Evolutionary conservation across 2,888 invertebrate species (phyloP), one percentile per base, ranked within the genome.

Genomic region (Creontiades dilutus): DNA sequence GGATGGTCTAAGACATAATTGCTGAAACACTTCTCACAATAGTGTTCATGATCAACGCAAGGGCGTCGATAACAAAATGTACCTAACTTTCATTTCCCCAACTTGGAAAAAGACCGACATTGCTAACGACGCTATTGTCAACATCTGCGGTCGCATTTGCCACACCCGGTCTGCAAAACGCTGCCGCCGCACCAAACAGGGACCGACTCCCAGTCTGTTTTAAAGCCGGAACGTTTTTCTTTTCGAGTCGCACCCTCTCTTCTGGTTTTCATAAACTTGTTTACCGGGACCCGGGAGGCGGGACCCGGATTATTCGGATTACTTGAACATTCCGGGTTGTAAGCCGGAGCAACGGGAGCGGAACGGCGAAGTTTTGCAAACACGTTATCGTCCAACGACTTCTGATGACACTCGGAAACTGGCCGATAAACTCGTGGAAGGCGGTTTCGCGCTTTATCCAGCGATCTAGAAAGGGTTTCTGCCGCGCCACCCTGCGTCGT

Each of bases 331-430:
- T 23, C 52, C 52, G 13, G 11, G 68, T 12, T 27, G 68, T 28
- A 19, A n/a, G 52, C 52, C 14, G 13, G 12, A 14, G 52, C 47
- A 23, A 48, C 19, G 52, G 47, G 82, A 82, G 82, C 82, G 48
- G 82, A 82, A 47, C 52, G 37, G 48, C 80, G 52, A 82, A 82
- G 82, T 82, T 82, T 52, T 27, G 82, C 82, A 82, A 82, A 47
- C 82, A 47, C 82, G 82, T 82, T 82, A 82, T 82, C 82, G 82
- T 82, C 47, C 82, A 82, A 82, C 82, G 82, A 52, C 82, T 82
- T 82, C 82, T 82, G 82, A 82, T 82, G 82, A 82, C 82, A 82
- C 82, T 82, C 82, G 82, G 82, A 82, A 68, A 82, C 82, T 48
- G 82, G 47, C 47, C 82, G 82, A 82, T 82, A 82, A 68, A 47